phyloP scores from a whole-genome alignment of 2,888 invertebrate species.

The Parasteatoda lunata region DNA sequence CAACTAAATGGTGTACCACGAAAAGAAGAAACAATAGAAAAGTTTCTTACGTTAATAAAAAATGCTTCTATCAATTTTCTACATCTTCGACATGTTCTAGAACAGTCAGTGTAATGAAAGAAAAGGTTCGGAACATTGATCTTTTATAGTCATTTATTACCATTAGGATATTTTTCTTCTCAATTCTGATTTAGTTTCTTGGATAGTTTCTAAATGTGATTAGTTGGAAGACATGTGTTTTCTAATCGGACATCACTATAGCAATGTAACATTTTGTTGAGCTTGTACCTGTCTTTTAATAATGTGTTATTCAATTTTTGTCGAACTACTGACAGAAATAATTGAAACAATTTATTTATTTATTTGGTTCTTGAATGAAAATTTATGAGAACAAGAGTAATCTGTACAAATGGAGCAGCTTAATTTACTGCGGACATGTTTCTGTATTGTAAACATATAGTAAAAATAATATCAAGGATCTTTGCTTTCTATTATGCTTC shows the following conservation, averaged over 20 bases:
- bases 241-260: constrained; percentile 14
- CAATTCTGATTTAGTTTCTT: background rate
- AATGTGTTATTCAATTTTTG: too few relatives aligned
- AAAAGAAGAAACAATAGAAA: background rate
- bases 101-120: background rate
- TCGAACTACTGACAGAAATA: too few relatives aligned
- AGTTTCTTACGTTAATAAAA: background rate
- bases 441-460: too few relatives aligned
- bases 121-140: background rate
- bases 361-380: background rate
- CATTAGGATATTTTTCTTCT: constrained; percentile 15
- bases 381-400: background rate
- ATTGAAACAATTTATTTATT: background rate
- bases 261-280: background rate
- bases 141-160: constrained; percentile 10
- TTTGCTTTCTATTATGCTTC: too few relatives aligned
- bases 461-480: too few relatives aligned
- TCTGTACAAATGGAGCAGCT: too few relatives aligned
- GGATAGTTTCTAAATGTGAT: constrained; percentile 23
- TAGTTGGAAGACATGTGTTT: constrained; percentile 5
- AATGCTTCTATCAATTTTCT: constrained; percentile 12
- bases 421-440: too few relatives aligned
- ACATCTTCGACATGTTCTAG: constrained; percentile 12
- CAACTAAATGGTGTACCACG: background rate
- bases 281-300: too few relatives aligned